Base-by-base conservation (phyloP, 2,113 vertebrate genomes). In the Psilopsiagon aymara region DNA sequence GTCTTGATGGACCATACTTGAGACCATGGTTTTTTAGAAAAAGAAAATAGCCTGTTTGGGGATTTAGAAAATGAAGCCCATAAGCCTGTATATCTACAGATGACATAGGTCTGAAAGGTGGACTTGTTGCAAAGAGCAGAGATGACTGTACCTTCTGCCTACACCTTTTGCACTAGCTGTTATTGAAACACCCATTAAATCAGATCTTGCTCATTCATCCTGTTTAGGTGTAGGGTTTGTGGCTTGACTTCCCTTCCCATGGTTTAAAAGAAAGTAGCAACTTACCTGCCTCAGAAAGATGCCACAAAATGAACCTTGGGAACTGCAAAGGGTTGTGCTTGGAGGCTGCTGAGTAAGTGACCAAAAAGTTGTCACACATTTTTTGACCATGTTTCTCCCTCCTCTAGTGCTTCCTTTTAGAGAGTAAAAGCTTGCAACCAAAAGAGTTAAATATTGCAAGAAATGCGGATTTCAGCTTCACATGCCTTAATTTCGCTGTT, bases 371-470 rank as follows among this genome's bases (percentile, higher is more conserved):
- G 74, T 81, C 74, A 71, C 3, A 1, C 2, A 0, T 73, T 39
- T 92, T 94, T 24, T 84, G 6, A 64, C 81, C 1, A 0, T 55
- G 77, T 76, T 95, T 88, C 53, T 93, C 1, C 92, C 78, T 94
- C 84, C 78, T 78, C 81, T 96, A 82, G 75, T 28, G 0, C 67
- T 95, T 95, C 70, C 93, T 95, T 95, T 44, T 84, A 82, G 46
- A 87, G 82, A 90, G 63, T 63, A 70, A 91, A 87, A 90, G 49
- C 84, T 62, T 68, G 29, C 84, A 94, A 82, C 88, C 94, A 82
- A 75, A 81, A 94, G 94, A 95, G 81, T 55, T 73, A 73, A 87
- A 59, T 62, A 75, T 79, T 93, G 94, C 78, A 77, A 95, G 94
- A 95, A 97, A 87, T 47, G 59, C 3, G 3, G 47, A 85, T 91